Base-by-base conservation (phyloP, 2,113 vertebrate species). In the Menura novaehollandiae region DNA sequence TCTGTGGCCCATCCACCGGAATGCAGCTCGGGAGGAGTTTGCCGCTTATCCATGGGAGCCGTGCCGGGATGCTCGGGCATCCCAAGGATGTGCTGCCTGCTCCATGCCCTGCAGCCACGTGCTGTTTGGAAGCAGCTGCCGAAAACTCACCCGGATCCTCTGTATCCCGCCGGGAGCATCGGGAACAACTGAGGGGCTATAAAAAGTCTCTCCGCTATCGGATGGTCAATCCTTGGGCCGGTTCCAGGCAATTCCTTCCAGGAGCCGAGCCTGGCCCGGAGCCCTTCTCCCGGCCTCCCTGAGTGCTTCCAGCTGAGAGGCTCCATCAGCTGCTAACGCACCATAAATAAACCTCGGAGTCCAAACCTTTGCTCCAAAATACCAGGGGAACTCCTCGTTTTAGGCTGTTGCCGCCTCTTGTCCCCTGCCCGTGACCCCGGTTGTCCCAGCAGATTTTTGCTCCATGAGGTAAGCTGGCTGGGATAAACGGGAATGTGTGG, bases 361-460 rank as follows among this genome's bases (percentile, higher is more conserved):
- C 68, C 52, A 60, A 97, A 81, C 68, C 87, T 88, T 19, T 19
- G 81, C 88, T 67, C 86, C 83, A 16, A 88, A 94, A 96, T 89
- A 94, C 91, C 94, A 76, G 67, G 95, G 94, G 88, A 96, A 95
- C 94, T 94, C 91, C 95, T 92, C 82, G 30, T 55, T 94, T 95
- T 68, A 43, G 92, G 88, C 93, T 62, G 24, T 14, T 14, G 80
- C 84, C 87, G 85, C 21, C 0, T 69, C 37, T 27, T 13, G 73
- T 89, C 91, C 93, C 91, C 78, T 39, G 21, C 5, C 0, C 27
- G 1, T 64, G 77, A 62, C 82, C 85, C 75, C 19, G 15, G 78
- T 59, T 93, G 92, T 83, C 90, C 94, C 90, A 81, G 90, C 75
- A 64, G 90, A 93, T 96, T 93, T 89, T 92, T 94, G 21, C 39